Percentiles rank a stretch among this genome's conserved stretches.
These are phyloP conservation scores for Drosophila lacicola DNA, from an alignment of 2,888 invertebrate genomes.

Conservation along the genomic window DNA sequence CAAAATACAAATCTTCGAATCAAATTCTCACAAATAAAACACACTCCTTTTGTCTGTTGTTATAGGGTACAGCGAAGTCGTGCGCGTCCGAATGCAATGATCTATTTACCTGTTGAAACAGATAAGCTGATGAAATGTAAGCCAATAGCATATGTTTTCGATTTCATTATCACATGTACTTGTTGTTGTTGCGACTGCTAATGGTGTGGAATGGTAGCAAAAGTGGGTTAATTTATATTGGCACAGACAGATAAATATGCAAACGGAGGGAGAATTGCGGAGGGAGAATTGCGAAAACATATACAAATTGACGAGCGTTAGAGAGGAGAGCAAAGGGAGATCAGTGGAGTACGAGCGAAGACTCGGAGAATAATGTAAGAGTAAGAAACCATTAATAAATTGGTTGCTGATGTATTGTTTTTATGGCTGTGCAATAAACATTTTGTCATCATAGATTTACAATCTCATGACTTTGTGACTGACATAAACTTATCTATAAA, in stretches of 20 bases:
- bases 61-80: no score
- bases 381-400: no score
- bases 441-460: no score
- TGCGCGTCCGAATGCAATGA: no score
- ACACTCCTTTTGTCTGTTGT: no score
- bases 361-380: neutral
- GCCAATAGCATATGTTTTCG: slow-evolving; percentile 56
- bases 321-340: neutral
- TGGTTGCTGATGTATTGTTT: no score
- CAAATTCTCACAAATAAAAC: no score
- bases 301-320: neutral
- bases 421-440: no score
- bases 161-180: slow-evolving; percentile 53
- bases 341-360: neutral
- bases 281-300: slow-evolving; percentile 4
- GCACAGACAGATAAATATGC: slow-evolving; percentile 13
- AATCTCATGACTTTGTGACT: no score
- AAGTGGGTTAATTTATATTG: slow-evolving; percentile 65
- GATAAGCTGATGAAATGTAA: slow-evolving; percentile 55
- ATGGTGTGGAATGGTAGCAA: slow-evolving; percentile 32
- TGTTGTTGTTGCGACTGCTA: slow-evolving; percentile 30
- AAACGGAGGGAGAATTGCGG: slow-evolving; percentile 12
- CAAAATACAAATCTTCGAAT: no score
- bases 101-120: slow-evolving; percentile 21
- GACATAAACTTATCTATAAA: no score